A percentile compares a stretch with the other conserved stretches of the same genome.
phyloP scores from a whole-genome alignment of 2,113 vertebrate genomes.

The Prionailurus viverrinus region DNA sequence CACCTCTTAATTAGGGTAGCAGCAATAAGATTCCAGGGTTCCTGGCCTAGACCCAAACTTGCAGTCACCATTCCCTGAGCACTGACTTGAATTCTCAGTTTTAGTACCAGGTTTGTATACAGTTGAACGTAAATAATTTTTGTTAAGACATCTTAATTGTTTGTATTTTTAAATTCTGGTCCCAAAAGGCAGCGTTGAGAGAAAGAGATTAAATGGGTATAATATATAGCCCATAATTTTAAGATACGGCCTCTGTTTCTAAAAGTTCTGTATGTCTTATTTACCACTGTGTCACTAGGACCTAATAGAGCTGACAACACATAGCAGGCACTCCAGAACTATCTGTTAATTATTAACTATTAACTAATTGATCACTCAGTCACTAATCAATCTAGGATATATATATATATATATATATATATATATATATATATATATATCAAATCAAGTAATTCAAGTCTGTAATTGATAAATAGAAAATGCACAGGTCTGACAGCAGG shows the following conservation, averaged over 20 bases:
- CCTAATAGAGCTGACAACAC: neutral
- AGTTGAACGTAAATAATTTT: neutral
- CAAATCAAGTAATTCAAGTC: conserved; percentile 6
- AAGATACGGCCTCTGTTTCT: neutral
- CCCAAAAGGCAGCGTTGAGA: neutral
- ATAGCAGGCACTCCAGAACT: neutral
- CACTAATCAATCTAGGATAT: neutral
- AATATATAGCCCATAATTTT: neutral
- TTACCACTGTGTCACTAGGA: neutral
- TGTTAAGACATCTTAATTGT: neutral
- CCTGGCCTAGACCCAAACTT: conserved; percentile 46
- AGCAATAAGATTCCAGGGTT: neutral
- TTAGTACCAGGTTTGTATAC: neutral
- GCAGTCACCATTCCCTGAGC: neutral
- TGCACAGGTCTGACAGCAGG: neutral
- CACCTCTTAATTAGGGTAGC: conserved; percentile 51
- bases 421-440: neutral
- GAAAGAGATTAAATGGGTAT: neutral
- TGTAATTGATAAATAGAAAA: neutral
- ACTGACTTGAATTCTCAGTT: conserved; percentile 1
- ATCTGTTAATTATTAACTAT: conserved; percentile 36
- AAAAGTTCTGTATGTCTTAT: neutral
- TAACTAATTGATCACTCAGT: neutral
- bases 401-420: neutral
- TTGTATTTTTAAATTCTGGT: conserved; percentile 11